These are phyloP conservation scores for Monochamus saltuarius DNA, from an alignment of 1,140 invertebrate genomes.

Conservation along the genomic window DNA sequence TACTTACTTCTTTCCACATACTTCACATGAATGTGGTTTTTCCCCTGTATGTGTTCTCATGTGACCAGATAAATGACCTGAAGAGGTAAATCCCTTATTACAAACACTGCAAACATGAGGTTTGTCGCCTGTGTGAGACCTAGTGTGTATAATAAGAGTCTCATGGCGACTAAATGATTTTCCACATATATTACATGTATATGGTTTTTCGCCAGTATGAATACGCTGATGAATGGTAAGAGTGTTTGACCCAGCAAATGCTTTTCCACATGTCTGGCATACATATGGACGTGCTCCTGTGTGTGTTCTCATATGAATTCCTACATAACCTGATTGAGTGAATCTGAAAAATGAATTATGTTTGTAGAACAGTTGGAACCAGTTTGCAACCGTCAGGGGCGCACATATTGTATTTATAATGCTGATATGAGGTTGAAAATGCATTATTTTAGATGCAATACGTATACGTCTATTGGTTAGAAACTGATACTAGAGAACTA, in stretches of 20 bases:
- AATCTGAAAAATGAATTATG: conserved; percentile 38
- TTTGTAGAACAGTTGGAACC: no score
- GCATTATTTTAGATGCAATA: no score
- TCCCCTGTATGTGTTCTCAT: conserved; percentile 48
- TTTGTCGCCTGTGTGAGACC: conserved; percentile 53
- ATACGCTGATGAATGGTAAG: conserved; percentile 59
- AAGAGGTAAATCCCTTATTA: conserved; percentile 50
- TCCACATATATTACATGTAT: conserved; percentile 61
- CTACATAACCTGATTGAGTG: conserved; percentile 54
- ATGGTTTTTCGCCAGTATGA: conserved; percentile 65
- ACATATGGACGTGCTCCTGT: conserved; percentile 53
- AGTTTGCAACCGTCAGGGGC: no score
- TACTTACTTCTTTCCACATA: conserved; percentile 47
- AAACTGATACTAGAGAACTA: no score
- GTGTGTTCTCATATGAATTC: conserved; percentile 57
- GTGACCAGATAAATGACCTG: conserved; percentile 45
- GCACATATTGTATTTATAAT: no score
- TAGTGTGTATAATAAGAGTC: conserved; percentile 51
- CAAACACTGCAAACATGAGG: conserved; percentile 53
- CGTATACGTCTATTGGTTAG: no score
- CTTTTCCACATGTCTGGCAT: conserved; percentile 54
- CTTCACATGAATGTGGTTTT: conserved; percentile 43
- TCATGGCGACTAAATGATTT: conserved; percentile 56
- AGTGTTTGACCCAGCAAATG: conserved; percentile 54
- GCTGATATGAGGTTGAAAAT: no score